These are phyloP conservation scores for Cassiopea xamachana DNA, from an alignment of 30 jellyfish, hydroid and myxozoan genomes.

Conservation along the genomic window DNA sequence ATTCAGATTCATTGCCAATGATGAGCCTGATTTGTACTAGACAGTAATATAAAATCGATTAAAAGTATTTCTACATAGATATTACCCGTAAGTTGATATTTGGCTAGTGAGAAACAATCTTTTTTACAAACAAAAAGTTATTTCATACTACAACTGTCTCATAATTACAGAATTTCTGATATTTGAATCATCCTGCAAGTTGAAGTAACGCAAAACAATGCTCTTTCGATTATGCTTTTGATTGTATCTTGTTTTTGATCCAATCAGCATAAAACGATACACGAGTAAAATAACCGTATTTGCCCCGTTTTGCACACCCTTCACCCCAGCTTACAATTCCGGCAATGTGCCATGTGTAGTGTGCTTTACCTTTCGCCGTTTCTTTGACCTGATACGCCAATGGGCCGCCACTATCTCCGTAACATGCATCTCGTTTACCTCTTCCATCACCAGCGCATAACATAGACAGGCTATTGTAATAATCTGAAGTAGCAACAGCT, in stretches of 20 bases:
- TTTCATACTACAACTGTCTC: no score
- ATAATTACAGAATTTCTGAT: no score
- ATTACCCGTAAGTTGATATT: no score
- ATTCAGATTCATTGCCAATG: background rate
- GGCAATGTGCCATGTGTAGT: slow-evolving; percentile 30
- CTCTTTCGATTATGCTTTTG: background rate
- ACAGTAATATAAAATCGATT: no score
- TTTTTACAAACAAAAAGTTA: no score
- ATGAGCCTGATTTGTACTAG: background rate
- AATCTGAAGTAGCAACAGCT: background rate
- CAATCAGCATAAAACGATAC: slow-evolving; percentile 30
- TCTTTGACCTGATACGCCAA: slow-evolving; percentile 11
- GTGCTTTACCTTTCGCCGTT: background rate
- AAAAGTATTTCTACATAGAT: no score
- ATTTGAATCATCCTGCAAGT: no score
- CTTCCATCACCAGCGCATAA: slow-evolving; percentile 61
- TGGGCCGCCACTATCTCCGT: slow-evolving; percentile 74
- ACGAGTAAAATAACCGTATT: slow-evolving; percentile 47
- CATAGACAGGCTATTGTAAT: slow-evolving; percentile 17
- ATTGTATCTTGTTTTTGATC: slow-evolving; percentile 28
- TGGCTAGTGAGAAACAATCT: no score
- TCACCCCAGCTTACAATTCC: slow-evolving; percentile 75
- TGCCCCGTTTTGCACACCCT: slow-evolving; percentile 50
- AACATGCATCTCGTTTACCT: slow-evolving; percentile 56
- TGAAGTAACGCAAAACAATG: no score